Conservation (phyloP, 1,140 invertebrate species). For the Achatina immaculata region DNA sequence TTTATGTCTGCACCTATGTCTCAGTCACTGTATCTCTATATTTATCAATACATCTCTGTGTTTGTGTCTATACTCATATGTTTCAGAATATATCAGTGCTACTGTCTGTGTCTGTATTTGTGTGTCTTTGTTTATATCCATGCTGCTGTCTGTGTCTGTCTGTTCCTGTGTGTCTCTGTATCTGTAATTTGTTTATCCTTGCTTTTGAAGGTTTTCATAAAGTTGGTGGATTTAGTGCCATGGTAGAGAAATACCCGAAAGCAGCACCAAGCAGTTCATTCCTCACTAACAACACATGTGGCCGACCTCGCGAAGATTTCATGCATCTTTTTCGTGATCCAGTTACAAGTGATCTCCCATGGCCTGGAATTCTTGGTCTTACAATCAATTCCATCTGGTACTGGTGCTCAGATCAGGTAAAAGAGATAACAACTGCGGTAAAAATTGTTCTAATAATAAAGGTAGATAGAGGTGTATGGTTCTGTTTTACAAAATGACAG, state of each 20-base stretch:
- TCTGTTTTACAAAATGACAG: too few relatives aligned
- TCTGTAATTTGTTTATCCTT: neutral
- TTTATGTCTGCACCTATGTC: too few relatives aligned
- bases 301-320: conserved; percentile 67
- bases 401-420: conserved; percentile 76
- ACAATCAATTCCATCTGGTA: conserved; percentile 76
- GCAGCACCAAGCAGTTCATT: conserved; percentile 65
- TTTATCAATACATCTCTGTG: too few relatives aligned
- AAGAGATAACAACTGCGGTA: too few relatives aligned
- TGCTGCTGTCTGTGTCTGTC: neutral
- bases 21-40: too few relatives aligned
- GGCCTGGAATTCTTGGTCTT: conserved; percentile 74
- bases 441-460: too few relatives aligned
- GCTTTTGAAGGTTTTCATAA: conserved; percentile 55
- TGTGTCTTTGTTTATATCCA: too few relatives aligned
- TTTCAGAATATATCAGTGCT: too few relatives aligned
- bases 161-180: neutral
- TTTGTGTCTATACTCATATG: too few relatives aligned
- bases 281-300: conserved; percentile 64
- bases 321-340: conserved; percentile 72
- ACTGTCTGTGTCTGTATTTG: too few relatives aligned
- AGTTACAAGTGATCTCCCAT: conserved; percentile 71
- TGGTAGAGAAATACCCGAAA: conserved; percentile 71
- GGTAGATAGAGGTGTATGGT: too few relatives aligned
- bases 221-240: conserved; percentile 72